Conservation (phyloP, 2,113 vertebrate species). For the Clarias macrocephalus region DNA sequence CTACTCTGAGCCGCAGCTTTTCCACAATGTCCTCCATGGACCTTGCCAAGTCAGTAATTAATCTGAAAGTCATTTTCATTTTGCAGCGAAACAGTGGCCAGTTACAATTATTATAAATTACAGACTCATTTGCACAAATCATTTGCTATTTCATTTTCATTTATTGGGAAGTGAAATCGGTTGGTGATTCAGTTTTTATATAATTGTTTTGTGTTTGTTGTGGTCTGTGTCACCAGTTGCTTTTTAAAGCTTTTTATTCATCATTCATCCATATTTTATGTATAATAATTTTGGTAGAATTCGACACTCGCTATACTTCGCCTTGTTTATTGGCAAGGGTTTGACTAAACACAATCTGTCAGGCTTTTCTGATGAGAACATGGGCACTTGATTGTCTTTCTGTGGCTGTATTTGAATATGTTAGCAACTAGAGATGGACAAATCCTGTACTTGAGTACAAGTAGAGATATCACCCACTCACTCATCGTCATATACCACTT, state of each 20-base stretch:
- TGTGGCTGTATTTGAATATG: constrained; percentile 8
- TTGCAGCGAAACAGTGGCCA: background rate
- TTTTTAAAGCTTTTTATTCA: background rate
- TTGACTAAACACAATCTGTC: constrained; percentile 57
- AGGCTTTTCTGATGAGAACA: constrained; percentile 66
- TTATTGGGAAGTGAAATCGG: background rate
- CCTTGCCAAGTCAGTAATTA: constrained; percentile 4
- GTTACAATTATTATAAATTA: constrained; percentile 22
- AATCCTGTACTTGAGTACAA: no score
- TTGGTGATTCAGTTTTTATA: background rate
- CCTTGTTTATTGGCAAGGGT: constrained; percentile 50
- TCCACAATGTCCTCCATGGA: background rate
- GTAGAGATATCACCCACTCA: no score
- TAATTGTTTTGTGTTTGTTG: background rate
- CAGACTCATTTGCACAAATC: background rate
- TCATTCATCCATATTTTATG: background rate
- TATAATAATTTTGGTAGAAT: background rate
- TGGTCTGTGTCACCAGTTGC: no score
- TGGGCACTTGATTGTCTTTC: constrained; percentile 58
- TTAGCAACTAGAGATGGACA: no score
- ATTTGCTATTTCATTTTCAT: background rate
- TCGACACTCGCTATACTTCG: background rate
- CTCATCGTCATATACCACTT: no score
- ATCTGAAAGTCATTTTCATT: constrained; percentile 19
- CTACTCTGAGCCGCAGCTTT: background rate